Percentiles rank a stretch among this genome's conserved stretches.
Conservation (phyloP, 2,113 vertebrate species). For the Geococcyx californianus region DNA sequence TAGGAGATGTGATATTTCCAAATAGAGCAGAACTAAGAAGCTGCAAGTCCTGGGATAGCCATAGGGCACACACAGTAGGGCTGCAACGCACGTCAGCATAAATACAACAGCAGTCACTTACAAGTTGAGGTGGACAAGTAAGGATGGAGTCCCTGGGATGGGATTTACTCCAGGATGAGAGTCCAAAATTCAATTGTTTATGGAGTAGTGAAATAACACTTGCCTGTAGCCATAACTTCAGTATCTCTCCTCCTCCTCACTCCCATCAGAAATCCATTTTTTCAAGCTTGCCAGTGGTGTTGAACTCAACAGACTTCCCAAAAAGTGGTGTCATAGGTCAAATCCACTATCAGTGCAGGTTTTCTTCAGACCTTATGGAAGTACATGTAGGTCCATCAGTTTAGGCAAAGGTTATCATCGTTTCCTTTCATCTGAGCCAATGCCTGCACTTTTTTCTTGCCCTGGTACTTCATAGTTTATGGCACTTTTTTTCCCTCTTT, state of each 20-base stretch:
- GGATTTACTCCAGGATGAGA: neutral
- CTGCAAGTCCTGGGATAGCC: neutral
- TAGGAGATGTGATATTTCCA: neutral
- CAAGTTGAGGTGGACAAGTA: neutral
- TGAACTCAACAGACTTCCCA: neutral
- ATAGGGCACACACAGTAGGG: rapidly evolving
- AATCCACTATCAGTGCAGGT: neutral
- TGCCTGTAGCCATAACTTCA: neutral
- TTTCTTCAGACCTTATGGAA: neutral
- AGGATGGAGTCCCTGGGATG: neutral
- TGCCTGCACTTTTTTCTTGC: neutral
- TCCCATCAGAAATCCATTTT: neutral
- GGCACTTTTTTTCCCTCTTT: rapidly evolving
- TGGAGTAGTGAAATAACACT: neutral
- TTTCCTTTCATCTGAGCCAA: neutral
- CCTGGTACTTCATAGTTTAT: neutral
- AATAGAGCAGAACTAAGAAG: constrained; percentile 3
- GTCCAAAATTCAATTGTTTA: neutral
- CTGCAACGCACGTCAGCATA: neutral
- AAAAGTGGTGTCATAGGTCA: neutral
- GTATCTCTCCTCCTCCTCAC: neutral
- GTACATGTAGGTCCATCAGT: neutral
- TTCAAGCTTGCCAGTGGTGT: neutral
- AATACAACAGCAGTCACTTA: neutral
- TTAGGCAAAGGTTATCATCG: neutral